Conservation (phyloP, 1,140 invertebrate genomes). For the Drosophila repletoides region DNA sequence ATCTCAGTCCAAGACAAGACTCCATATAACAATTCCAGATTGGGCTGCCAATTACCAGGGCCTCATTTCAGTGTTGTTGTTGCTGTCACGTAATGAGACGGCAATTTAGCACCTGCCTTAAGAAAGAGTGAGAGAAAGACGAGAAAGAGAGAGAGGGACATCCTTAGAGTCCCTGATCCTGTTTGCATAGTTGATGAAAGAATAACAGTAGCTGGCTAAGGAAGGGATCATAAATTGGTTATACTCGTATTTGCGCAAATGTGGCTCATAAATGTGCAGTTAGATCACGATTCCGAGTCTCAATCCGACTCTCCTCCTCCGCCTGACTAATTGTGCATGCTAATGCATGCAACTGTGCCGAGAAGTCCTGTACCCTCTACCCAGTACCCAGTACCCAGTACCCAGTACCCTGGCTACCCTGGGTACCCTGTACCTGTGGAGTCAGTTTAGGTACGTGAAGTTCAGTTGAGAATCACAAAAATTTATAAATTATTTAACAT, state of each 20-base stretch:
- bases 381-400: no score
- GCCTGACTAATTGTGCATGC: conserved; percentile 74
- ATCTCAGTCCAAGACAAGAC: not conserved
- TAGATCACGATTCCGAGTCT: conserved; percentile 69
- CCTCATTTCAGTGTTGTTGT: not conserved
- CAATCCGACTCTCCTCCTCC: conserved; percentile 25
- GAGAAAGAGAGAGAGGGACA: no score
- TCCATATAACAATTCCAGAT: no score
- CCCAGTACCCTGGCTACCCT: no score
- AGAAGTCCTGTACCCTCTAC: no score
- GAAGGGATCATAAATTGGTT: not conserved
- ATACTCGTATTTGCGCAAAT: conserved; percentile 48
- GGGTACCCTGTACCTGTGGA: conserved; percentile 64
- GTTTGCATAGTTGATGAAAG: conserved; percentile 58
- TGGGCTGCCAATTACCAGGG: not conserved
- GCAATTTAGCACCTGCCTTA: conserved; percentile 71
- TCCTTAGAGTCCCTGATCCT: conserved; percentile 29
- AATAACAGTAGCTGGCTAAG: conserved; percentile 53
- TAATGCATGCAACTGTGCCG: conserved; percentile 79
- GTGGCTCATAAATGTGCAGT: conserved; percentile 51
- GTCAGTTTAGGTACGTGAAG: conserved; percentile 55
- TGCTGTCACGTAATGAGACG: conserved; percentile 67
- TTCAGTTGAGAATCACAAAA: conserved; percentile 55
- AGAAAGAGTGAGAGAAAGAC: no score
- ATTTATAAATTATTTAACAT: conserved; percentile 80